Evolutionary conservation across 2,888 invertebrate genomes (phyloP).

Genomic region (Pimpla rufipes): DNA sequence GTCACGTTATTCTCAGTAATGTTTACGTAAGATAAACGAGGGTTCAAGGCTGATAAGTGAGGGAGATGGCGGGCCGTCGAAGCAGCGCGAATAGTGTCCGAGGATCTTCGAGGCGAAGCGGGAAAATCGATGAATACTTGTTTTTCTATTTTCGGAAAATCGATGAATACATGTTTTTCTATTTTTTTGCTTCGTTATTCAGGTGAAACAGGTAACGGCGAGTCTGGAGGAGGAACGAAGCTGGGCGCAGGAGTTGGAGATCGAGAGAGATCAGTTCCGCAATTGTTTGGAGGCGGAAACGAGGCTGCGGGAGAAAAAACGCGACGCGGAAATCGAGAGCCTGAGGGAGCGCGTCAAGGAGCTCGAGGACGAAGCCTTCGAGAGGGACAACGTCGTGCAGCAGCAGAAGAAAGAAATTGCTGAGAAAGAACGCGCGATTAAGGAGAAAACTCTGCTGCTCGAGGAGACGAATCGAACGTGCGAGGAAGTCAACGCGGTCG

Average conservation of each 20-base stretch:
- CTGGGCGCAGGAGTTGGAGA: constrained; percentile 82
- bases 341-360: constrained; percentile 79
- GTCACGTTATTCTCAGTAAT: constrained; percentile 52
- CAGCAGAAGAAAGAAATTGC: constrained; percentile 79
- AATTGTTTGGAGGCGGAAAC: constrained; percentile 79
- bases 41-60: constrained; percentile 64
- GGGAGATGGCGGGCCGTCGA: constrained; percentile 15
- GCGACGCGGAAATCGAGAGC: constrained; percentile 76
- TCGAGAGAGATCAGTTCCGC: constrained; percentile 80
- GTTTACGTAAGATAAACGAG: constrained; percentile 65
- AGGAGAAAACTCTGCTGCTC: constrained; percentile 78
- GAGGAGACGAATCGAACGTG: constrained; percentile 80
- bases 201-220: constrained; percentile 81
- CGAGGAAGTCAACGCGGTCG: constrained; percentile 79
- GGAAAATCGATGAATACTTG: constrained; percentile 6
- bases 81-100: constrained; percentile 8
- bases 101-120: neutral
- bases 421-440: constrained; percentile 80
- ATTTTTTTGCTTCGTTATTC: constrained; percentile 49
- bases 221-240: constrained; percentile 82
- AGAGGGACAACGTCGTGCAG: constrained; percentile 80
- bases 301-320: constrained; percentile 77
- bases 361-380: constrained; percentile 81
- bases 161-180: constrained; percentile 16
- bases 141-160: constrained; percentile 18